Evolutionary conservation across 2,113 vertebrate species (phyloP).

Genomic region (Sminthopsis crassicaudata): DNA sequence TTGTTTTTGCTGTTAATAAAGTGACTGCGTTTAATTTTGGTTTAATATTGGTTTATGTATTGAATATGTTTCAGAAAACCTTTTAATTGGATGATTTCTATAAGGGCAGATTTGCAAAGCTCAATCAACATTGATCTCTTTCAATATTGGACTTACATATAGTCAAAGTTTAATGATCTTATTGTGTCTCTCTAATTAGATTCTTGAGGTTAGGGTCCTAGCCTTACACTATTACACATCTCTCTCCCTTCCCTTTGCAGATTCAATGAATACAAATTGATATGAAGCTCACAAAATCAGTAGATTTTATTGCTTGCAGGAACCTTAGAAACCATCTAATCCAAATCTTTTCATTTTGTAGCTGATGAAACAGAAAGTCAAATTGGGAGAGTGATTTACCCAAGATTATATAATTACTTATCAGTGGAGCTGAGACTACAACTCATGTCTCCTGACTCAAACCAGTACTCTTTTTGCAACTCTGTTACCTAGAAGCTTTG

Average conservation of each 20-base stretch:
- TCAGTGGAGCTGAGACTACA: neutral
- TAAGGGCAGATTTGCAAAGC: neutral
- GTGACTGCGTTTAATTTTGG: neutral
- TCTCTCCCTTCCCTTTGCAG: neutral
- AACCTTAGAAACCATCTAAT: neutral
- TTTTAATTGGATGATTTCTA: neutral
- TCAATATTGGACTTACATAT: neutral
- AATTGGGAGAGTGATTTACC: neutral
- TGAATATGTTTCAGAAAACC: slow-evolving; percentile 24
- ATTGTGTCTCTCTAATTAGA: neutral
- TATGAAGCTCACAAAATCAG: neutral
- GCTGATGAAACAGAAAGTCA: neutral
- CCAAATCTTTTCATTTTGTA: neutral
- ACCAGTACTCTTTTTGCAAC: neutral
- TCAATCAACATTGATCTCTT: neutral
- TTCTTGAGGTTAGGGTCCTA: neutral
- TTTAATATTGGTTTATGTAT: slow-evolving; percentile 15
- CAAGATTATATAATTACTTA: neutral
- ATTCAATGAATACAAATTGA: neutral
- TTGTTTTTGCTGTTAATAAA: neutral
- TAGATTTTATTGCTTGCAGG: neutral
- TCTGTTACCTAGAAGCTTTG: neutral
- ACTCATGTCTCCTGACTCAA: neutral
- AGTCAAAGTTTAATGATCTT: neutral
- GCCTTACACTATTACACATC: neutral